Conservation (phyloP, 2,113 vertebrate species). For the Sinocyclocheilus maitianheensis region DNA sequence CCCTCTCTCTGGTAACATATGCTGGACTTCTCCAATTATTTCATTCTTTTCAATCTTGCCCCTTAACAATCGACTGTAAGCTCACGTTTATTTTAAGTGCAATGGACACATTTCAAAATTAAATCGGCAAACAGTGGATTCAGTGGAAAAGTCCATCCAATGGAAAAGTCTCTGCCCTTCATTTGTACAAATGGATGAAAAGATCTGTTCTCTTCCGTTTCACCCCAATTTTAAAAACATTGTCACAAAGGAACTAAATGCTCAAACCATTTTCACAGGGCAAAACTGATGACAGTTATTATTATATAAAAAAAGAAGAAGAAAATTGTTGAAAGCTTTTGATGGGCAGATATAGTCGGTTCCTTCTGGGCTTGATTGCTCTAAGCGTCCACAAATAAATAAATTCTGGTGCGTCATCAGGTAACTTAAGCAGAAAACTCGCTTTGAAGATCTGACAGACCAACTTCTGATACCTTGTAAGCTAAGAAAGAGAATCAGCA, state of each 20-base stretch:
- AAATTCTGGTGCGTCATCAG: constrained; percentile 17
- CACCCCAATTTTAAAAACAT: background rate
- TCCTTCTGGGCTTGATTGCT: constrained; percentile 24
- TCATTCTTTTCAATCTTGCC: too few species aligned
- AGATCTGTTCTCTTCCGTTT: background rate
- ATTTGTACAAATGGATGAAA: background rate
- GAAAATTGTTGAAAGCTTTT: background rate
- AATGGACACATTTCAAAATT: too few species aligned
- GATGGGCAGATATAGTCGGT: constrained; percentile 17
- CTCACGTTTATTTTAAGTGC: too few species aligned
- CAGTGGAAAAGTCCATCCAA: too few species aligned
- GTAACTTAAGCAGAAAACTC: constrained; percentile 35
- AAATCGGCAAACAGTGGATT: too few species aligned
- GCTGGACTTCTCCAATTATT: too few species aligned
- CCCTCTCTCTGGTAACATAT: too few species aligned
- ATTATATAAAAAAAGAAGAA: background rate
- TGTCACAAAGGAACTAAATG: background rate
- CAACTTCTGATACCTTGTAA: constrained; percentile 29
- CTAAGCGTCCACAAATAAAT: constrained; percentile 18
- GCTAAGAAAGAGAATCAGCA: constrained; percentile 44
- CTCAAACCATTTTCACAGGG: background rate
- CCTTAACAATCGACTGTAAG: too few species aligned
- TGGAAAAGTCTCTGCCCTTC: too few species aligned
- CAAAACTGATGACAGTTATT: background rate
- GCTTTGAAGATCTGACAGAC: constrained; percentile 41